phyloP scores from a whole-genome alignment of 1,140 invertebrate genomes.

The Lepidurus apus region DNA sequence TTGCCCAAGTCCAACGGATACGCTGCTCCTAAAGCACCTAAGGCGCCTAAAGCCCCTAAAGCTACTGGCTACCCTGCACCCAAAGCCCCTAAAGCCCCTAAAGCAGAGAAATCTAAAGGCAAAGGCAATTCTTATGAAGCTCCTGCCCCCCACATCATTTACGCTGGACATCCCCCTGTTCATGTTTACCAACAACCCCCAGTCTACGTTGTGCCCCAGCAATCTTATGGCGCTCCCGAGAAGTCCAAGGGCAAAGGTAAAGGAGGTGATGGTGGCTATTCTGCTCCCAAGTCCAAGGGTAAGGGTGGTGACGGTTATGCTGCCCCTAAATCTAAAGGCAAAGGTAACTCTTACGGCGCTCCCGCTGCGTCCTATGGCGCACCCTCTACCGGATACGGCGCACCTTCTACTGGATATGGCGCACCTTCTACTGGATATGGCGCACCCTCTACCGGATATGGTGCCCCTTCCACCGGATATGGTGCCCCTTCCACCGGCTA shows the following conservation, averaged over 20 bases:
- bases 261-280: not conserved
- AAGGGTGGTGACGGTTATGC: constrained; percentile 16
- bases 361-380: constrained; percentile 22
- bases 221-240: constrained; percentile 32
- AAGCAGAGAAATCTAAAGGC: constrained; percentile 25
- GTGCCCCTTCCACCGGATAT: constrained; percentile 9
- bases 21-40: constrained; percentile 36
- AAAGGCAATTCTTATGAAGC: constrained; percentile 31
- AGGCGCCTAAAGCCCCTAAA: constrained; percentile 37
- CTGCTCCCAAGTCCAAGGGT: constrained; percentile 26
- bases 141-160: constrained; percentile 45
- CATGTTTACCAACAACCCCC: constrained; percentile 43
- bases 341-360: constrained; percentile 1
- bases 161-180: constrained; percentile 46
- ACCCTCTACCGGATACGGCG: constrained; percentile 29
- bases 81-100: constrained; percentile 35
- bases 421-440: constrained; percentile 9
- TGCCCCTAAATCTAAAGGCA: constrained; percentile 25
- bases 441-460: constrained; percentile 27
- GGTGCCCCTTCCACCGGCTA: constrained; percentile 5
- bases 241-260: constrained; percentile 38
- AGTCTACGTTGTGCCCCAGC: constrained; percentile 31
- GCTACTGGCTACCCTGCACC: constrained; percentile 35
- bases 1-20: constrained; percentile 30
- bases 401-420: not conserved